Evolutionary conservation across 2,888 invertebrate species (phyloP).

Genomic region (Eupithecia subumbrata): DNA sequence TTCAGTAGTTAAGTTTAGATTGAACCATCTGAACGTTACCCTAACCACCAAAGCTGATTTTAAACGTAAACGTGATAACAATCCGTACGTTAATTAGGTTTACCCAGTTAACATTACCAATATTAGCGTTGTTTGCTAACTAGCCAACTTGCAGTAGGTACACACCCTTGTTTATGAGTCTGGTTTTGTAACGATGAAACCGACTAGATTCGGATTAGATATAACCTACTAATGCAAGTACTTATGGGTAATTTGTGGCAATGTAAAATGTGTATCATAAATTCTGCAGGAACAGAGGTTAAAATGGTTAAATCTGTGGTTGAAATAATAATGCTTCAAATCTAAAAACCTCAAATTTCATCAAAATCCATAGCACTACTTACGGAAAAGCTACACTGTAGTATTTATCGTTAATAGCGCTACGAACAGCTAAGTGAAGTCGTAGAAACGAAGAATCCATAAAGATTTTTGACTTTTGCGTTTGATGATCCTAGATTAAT

Average conservation of each 20-base stretch:
- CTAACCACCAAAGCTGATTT: slow-evolving; percentile 10
- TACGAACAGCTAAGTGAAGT: not conserved
- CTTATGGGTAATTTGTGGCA: not conserved
- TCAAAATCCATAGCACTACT: not conserved
- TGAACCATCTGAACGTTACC: not conserved
- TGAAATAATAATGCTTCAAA: not conserved
- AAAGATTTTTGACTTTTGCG: not conserved
- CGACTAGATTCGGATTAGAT: not conserved
- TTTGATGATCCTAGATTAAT: not conserved
- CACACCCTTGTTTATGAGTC: slow-evolving; percentile 6
- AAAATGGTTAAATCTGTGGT: not conserved
- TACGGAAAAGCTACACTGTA: not conserved
- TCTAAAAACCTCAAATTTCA: not conserved
- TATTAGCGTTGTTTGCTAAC: slow-evolving; percentile 24
- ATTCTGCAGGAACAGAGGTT: not conserved
- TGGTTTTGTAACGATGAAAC: slow-evolving; percentile 8
- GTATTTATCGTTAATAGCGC: not conserved
- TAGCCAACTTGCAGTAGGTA: slow-evolving; percentile 14
- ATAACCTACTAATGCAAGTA: not conserved
- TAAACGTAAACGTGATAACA: slow-evolving; percentile 26
- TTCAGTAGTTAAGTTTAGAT: not conserved
- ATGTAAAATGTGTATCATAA: not conserved
- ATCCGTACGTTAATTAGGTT: slow-evolving; percentile 29
- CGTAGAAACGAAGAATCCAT: not conserved
- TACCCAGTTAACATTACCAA: slow-evolving; percentile 23